These are phyloP conservation scores for Bovichtus variegatus DNA, from an alignment of 2,797 vertebrate species.

Conservation along the genomic window DNA sequence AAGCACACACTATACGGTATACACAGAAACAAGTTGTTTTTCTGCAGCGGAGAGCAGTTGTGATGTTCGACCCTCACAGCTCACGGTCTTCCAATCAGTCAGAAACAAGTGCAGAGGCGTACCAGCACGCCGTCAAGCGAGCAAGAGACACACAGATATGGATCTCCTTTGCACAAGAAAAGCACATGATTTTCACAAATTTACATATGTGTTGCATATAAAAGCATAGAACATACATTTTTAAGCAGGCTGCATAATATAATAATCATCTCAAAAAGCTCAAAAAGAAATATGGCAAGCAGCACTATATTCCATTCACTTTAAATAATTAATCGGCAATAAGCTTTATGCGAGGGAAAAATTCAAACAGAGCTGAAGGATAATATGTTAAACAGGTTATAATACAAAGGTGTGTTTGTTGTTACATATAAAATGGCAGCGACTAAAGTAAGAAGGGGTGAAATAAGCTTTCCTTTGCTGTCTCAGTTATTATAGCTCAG, in stretches of 20 bases:
- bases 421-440: not conserved
- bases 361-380: constrained; percentile 32
- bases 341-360: not conserved
- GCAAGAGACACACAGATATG: not conserved
- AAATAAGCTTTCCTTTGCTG: not conserved
- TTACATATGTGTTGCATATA: constrained; percentile 1
- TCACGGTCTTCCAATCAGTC: constrained; percentile 1
- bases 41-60: not conserved
- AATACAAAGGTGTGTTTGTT: constrained; percentile 10
- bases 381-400: constrained; percentile 20
- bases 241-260: not conserved
- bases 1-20: not conserved
- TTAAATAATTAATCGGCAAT: constrained; percentile 49
- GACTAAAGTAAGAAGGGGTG: not conserved
- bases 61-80: not conserved
- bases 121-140: constrained; percentile 15
- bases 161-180: not conserved
- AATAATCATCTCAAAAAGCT: constrained; percentile 12
- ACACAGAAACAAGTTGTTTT: not conserved
- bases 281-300: constrained; percentile 20
- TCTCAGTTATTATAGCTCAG: constrained; percentile 15
- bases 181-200: not conserved
- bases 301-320: constrained; percentile 9
- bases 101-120: not conserved
- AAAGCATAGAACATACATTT: not conserved